Percentiles rank a stretch among this genome's conserved stretches.
Evolutionary conservation across 1,140 invertebrate species (phyloP).

Genomic region (Elysia chlorotica): DNA sequence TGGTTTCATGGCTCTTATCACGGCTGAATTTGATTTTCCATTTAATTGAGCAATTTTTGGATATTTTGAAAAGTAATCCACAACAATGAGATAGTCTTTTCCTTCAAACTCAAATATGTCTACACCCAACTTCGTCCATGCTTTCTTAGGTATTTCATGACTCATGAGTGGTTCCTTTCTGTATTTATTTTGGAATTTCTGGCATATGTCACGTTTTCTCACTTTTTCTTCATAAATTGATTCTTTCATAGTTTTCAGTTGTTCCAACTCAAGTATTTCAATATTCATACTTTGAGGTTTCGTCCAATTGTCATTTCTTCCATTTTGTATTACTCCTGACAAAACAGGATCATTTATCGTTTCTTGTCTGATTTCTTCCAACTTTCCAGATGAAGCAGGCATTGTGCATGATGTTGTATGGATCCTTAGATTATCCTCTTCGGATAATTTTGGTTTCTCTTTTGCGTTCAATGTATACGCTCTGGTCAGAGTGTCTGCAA

Average conservation of each 20-base stretch:
- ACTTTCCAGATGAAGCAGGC: not conserved
- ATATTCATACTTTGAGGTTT: not conserved
- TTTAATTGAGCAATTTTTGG: not conserved
- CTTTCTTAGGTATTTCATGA: not conserved
- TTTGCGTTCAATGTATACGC: not conserved
- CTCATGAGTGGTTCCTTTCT: not conserved
- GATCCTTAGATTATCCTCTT: not conserved
- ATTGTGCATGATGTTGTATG: not conserved
- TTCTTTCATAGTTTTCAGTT: not conserved
- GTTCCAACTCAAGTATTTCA: not conserved
- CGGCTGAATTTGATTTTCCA: not conserved
- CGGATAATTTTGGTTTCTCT: not conserved
- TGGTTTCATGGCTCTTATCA: conserved; percentile 19
- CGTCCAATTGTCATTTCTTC: not conserved
- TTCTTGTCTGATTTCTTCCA: not conserved
- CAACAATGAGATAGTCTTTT: conserved; percentile 6
- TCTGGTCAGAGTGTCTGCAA: conserved; percentile 28
- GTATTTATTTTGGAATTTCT: not conserved
- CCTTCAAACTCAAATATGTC: conserved; percentile 14
- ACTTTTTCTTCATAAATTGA: not conserved
- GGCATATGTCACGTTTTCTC: not conserved
- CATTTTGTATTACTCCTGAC: not conserved
- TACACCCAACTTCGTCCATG: conserved; percentile 10
- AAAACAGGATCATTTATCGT: not conserved
- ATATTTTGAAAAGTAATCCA: conserved; percentile 24